These are phyloP conservation scores for Lepus europaeus DNA, from an alignment of 2,113 vertebrate species.

Conservation along the genomic window DNA sequence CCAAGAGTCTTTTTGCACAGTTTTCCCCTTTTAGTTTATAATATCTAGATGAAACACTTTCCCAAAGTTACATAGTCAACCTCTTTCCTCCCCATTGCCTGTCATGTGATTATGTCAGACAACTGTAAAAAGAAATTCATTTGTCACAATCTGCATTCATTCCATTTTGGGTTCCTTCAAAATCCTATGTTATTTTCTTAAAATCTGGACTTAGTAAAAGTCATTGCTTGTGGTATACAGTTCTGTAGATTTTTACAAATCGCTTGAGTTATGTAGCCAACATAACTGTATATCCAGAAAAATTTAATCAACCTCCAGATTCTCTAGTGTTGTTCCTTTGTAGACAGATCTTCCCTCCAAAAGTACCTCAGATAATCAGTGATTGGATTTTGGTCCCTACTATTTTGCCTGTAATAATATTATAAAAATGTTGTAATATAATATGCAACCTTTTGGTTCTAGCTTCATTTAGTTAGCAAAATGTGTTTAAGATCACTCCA, in stretches of 20 bases:
- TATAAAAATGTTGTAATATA: background rate
- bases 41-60: constrained; percentile 8
- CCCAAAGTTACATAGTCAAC: background rate
- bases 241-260: background rate
- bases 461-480: background rate
- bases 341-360: background rate
- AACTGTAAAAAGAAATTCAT: background rate
- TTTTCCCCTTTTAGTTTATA: background rate
- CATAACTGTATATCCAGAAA: background rate
- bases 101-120: background rate
- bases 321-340: background rate
- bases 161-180: background rate
- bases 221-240: background rate
- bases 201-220: background rate
- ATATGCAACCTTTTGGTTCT: background rate
- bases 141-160: background rate
- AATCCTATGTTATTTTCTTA: background rate
- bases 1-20: background rate
- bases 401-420: background rate
- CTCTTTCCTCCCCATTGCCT: background rate
- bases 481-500: background rate
- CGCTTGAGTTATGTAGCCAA: background rate
- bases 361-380: background rate
- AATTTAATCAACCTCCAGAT: background rate
- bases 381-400: background rate